Evolutionary conservation across 2,888 invertebrate genomes (phyloP), one percentile per base, ranked within the genome.

Genomic region (Cataglyphis altisquamis): DNA sequence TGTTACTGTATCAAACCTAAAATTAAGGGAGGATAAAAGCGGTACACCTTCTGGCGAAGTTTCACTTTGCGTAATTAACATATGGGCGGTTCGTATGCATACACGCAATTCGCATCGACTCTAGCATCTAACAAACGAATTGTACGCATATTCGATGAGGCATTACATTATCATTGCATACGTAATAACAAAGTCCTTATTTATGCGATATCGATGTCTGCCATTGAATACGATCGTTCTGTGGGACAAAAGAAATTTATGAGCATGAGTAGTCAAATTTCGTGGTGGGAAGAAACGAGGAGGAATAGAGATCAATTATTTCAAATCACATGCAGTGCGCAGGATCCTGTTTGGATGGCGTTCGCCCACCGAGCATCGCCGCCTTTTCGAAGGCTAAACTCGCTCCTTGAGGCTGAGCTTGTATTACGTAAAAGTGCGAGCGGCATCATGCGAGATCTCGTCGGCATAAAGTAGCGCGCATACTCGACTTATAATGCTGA

Each of bases 41-140:
- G 80, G 64, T 48, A 63, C 63, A 64, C 81, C 86, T 86, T n/a
- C 73, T 64, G 89, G 87, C 86, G 80, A 89, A 90, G 90, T 90
- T 90, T 90, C 87, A 86, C 88, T 83, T 90, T 87, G 86, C 88
- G 88, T 89, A 89, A 90, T 90, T 89, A 88, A 83, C 39, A 41
- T 25, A 63, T 21, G 68, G 57, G 32, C 52, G 84, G n/a, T 39
- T 45, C 62, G 75, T 32, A 52, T n/a, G 75, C 32, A 52, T 25
- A 60, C 55, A 68, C 62, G 57, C 52, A 72, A 66, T 80, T 70
- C 80, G 75, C 45, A 52, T 55, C 78, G 29, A 10, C 85, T 82
- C 82, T 82, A 66, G 60, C 82, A 25, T 60, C 52, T 45, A 55
- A 84, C 41, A 84, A 84, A 78, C 63, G 72, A 72, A 64, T 83